These are phyloP conservation scores for Mechanitis messenoides DNA, from an alignment of 2,888 invertebrate species.

Conservation along the genomic window DNA sequence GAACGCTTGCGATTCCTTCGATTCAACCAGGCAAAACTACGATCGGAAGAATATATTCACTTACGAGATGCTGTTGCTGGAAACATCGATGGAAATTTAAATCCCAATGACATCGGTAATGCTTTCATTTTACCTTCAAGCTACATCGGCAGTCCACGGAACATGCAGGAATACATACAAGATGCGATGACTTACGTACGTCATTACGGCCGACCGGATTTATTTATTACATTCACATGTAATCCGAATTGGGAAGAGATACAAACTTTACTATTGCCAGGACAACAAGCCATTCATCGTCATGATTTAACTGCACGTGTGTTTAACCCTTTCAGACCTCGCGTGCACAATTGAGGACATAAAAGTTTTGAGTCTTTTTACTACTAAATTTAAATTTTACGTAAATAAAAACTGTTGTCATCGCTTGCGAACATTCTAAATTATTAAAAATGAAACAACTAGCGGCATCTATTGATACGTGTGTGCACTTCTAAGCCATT, in stretches of 20 bases:
- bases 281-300: constrained; percentile 30
- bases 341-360: constrained; percentile 1
- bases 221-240: no score
- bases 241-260: constrained; percentile 32
- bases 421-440: no score
- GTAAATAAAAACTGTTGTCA: no score
- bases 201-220: no score
- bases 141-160: constrained; percentile 33
- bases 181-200: constrained; percentile 14
- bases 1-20: constrained; percentile 18
- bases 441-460: neutral
- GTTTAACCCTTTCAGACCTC: constrained; percentile 10
- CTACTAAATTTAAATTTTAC: neutral
- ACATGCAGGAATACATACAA: constrained; percentile 35
- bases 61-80: constrained; percentile 8
- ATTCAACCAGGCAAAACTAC: constrained; percentile 19
- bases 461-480: constrained; percentile 1
- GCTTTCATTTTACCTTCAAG: constrained; percentile 22
- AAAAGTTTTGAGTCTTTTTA: constrained; percentile 1
- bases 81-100: constrained; percentile 11
- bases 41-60: constrained; percentile 16
- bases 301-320: constrained; percentile 35
- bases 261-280: constrained; percentile 15
- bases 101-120: constrained; percentile 15
- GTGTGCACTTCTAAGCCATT: constrained; percentile 1